A percentile compares a stretch with the other conserved stretches of the same genome.
phyloP scores from a whole-genome alignment of 2,113 vertebrate species.

The Taxidea taxus region DNA sequence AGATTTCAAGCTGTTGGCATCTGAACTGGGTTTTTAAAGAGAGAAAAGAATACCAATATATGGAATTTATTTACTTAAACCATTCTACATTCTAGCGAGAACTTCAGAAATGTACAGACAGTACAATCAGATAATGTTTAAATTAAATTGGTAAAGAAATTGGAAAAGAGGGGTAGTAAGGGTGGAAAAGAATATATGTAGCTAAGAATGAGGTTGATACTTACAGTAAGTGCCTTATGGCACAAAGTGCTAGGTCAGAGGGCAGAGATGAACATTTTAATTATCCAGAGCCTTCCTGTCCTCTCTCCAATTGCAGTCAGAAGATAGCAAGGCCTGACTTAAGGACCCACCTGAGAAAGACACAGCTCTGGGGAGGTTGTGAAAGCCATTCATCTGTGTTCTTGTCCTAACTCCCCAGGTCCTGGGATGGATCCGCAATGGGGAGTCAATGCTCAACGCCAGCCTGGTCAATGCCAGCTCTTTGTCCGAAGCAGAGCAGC shows the following conservation, averaged over 20 bases:
- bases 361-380: background rate
- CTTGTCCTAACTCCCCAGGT: slow-evolving; percentile 85
- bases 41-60: background rate
- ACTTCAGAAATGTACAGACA: background rate
- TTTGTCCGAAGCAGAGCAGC: slow-evolving; percentile 96
- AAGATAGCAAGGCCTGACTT: background rate
- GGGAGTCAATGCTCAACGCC: slow-evolving; percentile 97
- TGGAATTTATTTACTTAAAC: background rate
- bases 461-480: slow-evolving; percentile 98
- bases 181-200: background rate
- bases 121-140: background rate
- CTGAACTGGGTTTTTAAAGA: slow-evolving; percentile 23
- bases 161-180: background rate
- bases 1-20: background rate
- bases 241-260: background rate
- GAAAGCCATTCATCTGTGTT: background rate
- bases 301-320: background rate
- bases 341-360: background rate
- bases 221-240: background rate
- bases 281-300: background rate
- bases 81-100: background rate
- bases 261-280: background rate
- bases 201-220: background rate
- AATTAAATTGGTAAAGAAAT: background rate
- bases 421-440: slow-evolving; percentile 97